Evolutionary conservation across 2,113 vertebrate species (phyloP).

Genomic region (Pituophis catenifer): DNA sequence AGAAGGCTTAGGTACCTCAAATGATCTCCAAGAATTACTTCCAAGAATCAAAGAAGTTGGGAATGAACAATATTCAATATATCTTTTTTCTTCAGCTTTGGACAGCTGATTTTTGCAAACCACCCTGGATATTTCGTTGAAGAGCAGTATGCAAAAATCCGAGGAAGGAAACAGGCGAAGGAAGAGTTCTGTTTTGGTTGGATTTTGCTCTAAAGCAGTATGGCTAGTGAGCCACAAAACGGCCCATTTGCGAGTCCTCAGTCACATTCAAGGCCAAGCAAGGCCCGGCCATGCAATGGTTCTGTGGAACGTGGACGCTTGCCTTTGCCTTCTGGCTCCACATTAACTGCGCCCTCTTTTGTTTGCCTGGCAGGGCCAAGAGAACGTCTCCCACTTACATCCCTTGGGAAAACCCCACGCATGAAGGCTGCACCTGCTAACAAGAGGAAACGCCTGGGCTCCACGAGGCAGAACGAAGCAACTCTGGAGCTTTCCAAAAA

Average conservation of each 20-base stretch:
- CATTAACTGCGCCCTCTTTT: not conserved
- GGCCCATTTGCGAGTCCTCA: not conserved
- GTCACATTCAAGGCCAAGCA: not conserved
- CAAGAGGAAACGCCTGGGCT: not conserved
- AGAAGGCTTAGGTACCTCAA: not conserved
- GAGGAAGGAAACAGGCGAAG: not conserved
- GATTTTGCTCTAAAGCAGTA: not conserved
- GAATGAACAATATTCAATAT: not conserved
- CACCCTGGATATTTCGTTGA: no score
- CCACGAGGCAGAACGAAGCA: not conserved
- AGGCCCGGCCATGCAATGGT: no score
- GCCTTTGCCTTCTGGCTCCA: no score
- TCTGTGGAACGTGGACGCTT: not conserved
- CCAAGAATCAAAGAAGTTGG: not conserved
- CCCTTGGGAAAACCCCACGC: not conserved
- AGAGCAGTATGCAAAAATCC: not conserved
- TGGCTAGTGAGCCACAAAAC: not conserved
- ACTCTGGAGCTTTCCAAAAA: not conserved
- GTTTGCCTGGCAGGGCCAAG: no score
- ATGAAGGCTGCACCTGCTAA: accelerated
- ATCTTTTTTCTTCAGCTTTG: not conserved
- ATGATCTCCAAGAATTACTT: not conserved
- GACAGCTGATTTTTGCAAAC: not conserved
- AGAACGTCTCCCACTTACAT: not conserved
- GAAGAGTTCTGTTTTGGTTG: not conserved